These are phyloP conservation scores for Syngnathus typhle DNA, from an alignment of 2,113 vertebrate species.

Conservation along the genomic window DNA sequence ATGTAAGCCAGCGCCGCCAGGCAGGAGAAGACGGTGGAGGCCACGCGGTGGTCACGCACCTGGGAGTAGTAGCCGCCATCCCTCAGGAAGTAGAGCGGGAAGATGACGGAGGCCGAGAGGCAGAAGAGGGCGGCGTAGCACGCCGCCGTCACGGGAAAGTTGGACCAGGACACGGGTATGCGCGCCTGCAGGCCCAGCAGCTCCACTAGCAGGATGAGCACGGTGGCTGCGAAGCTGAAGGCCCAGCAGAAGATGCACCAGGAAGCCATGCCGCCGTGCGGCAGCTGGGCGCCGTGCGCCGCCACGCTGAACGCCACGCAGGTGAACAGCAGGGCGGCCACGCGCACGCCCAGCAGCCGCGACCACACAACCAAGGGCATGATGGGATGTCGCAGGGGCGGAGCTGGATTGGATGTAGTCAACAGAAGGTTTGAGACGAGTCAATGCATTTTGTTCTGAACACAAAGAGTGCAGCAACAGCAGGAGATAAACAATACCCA, in stretches of 20 bases:
- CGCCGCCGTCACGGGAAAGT: conserved; percentile 79
- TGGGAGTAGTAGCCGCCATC: fast-evolving
- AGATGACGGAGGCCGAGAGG: conserved; percentile 77
- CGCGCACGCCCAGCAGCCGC: conserved; percentile 69
- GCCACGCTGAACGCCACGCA: conserved; percentile 74
- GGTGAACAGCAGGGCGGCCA: conserved; percentile 72
- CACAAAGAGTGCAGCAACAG: too few relatives aligned
- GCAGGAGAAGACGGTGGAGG: conserved; percentile 76
- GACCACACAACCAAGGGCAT: conserved; percentile 68
- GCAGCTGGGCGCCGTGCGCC: conserved; percentile 25
- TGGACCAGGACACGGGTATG: conserved; percentile 76
- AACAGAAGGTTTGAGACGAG: neutral
- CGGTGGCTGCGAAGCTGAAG: conserved; percentile 75
- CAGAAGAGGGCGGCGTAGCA: conserved; percentile 77
- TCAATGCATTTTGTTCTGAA: neutral
- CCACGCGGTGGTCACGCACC: conserved; percentile 58
- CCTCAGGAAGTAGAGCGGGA: conserved; percentile 67
- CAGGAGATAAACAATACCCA: too few relatives aligned
- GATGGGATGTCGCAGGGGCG: conserved; percentile 14
- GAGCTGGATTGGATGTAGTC: neutral
- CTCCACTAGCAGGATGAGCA: conserved; percentile 77
- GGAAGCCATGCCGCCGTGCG: conserved; percentile 24
- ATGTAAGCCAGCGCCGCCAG: conserved; percentile 72
- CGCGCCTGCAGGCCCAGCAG: conserved; percentile 63
- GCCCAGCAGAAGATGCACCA: conserved; percentile 84